Conservation (phyloP, 2,797 vertebrate genomes). For the Schizopygopsis malacanthus region DNA sequence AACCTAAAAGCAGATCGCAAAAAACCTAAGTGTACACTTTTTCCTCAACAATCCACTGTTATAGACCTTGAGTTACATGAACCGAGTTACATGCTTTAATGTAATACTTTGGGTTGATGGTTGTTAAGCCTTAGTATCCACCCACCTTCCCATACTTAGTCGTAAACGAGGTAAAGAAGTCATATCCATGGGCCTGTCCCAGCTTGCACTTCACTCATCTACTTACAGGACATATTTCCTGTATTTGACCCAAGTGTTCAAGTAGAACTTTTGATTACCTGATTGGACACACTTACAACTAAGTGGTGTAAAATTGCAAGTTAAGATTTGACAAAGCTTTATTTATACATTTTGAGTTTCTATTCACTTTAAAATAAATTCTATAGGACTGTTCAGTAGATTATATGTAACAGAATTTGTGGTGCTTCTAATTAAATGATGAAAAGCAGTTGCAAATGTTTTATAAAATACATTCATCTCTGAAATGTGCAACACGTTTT, state of each 20-base stretch:
- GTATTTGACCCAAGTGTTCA: not conserved
- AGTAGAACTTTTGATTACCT: not conserved
- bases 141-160: not conserved
- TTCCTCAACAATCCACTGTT: not conserved
- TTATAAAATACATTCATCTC: no score
- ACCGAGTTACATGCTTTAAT: not conserved
- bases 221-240: not conserved
- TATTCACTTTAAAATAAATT: not conserved
- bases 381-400: no score
- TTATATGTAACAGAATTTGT: no score
- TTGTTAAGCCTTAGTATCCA: not conserved
- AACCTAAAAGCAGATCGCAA: no score
- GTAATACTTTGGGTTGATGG: not conserved
- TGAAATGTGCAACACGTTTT: no score
- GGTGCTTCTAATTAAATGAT: no score
- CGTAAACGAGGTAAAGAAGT: constrained; percentile 7
- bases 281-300: not conserved
- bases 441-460: no score
- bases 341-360: not conserved
- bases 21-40: not conserved
- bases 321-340: not conserved
- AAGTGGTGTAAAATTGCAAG: not conserved
- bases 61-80: not conserved
- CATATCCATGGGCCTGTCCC: not conserved
- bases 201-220: not conserved